These are phyloP conservation scores for Chunga burmeisteri DNA, from an alignment of 2,113 vertebrate genomes.

Conservation along the genomic window DNA sequence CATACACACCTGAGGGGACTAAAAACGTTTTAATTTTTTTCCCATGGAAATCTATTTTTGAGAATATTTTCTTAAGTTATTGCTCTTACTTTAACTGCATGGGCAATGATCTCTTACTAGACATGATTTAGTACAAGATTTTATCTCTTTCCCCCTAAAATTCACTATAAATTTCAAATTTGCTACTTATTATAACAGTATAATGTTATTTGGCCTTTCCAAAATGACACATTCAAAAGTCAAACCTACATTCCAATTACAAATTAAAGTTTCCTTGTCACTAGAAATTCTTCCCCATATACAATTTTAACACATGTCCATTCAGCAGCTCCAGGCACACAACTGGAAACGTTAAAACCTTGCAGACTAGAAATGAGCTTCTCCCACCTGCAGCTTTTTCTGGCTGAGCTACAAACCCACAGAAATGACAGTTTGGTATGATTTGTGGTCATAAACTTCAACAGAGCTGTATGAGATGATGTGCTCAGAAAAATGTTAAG, in stretches of 20 bases:
- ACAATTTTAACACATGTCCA: neutral
- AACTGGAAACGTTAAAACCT: neutral
- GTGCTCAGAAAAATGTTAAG: neutral
- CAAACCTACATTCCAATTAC: neutral
- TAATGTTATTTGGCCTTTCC: neutral
- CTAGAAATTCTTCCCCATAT: neutral
- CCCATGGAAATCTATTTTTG: neutral
- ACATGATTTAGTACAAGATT: neutral
- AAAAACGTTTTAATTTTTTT: neutral
- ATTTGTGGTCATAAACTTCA: slow-evolving; percentile 35
- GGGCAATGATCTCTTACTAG: neutral
- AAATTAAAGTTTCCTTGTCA: neutral
- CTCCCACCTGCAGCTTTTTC: slow-evolving; percentile 29
- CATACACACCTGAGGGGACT: neutral
- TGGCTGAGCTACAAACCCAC: slow-evolving; percentile 39
- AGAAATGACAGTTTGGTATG: neutral
- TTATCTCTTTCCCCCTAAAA: neutral
- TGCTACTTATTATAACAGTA: neutral
- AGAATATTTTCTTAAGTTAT: neutral
- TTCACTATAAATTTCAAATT: neutral
- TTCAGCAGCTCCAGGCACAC: neutral
- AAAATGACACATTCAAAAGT: neutral
- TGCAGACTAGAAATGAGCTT: neutral
- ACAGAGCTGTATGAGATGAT: neutral
- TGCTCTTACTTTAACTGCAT: neutral